phyloP scores from a whole-genome alignment of 1,140 invertebrate genomes.

The Choristoneura fumiferana region DNA sequence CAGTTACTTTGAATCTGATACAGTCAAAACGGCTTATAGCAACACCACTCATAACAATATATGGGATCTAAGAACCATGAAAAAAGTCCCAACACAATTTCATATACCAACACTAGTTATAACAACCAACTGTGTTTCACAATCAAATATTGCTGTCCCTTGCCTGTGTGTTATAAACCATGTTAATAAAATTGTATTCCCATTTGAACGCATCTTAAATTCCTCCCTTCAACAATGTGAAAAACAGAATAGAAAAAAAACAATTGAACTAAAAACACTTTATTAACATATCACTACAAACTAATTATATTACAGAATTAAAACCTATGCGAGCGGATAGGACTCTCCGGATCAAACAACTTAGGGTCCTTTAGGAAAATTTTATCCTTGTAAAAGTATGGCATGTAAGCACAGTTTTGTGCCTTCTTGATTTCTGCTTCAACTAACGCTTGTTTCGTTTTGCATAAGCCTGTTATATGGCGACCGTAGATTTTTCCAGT shows the following conservation, averaged over 20 bases:
- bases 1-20: too few relatives aligned
- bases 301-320: constrained; percentile 54
- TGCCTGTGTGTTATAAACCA: too few relatives aligned
- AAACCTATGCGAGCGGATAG: constrained; percentile 88
- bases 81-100: too few relatives aligned
- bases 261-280: neutral
- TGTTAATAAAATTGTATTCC: too few relatives aligned
- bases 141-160: too few relatives aligned
- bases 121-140: too few relatives aligned
- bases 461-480: constrained; percentile 94
- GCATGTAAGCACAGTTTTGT: constrained; percentile 87
- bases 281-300: constrained; percentile 23
- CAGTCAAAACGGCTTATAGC: too few relatives aligned
- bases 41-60: too few relatives aligned
- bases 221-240: too few relatives aligned
- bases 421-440: constrained; percentile 86
- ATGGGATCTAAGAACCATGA: too few relatives aligned
- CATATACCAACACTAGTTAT: too few relatives aligned
- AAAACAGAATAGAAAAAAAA: neutral
- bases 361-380: constrained; percentile 90
- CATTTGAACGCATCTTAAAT: too few relatives aligned
- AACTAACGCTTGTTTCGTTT: constrained; percentile 84
- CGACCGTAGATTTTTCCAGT: constrained; percentile 94
- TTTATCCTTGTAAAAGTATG: constrained; percentile 86
- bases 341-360: constrained; percentile 91